Evolutionary conservation across 2,888 invertebrate species (phyloP).

Genomic region (Plemyria rubiginata): DNA sequence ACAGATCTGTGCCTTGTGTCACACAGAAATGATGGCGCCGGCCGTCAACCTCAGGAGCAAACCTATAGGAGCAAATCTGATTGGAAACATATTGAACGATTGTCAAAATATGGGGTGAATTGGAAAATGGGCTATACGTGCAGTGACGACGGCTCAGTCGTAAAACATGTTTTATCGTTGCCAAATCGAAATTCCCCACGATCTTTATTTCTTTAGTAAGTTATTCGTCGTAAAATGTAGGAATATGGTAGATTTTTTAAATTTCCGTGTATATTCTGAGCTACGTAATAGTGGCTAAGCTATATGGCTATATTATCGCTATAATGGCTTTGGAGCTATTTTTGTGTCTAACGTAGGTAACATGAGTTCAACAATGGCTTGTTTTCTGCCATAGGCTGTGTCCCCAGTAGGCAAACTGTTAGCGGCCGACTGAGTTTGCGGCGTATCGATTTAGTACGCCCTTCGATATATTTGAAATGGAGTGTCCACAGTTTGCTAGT

Average conservation of each 20-base stretch:
- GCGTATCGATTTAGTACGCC: too few relatives aligned
- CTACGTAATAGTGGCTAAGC: too few relatives aligned
- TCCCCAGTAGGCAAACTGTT: too few relatives aligned
- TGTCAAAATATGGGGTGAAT: slow-evolving; percentile 44
- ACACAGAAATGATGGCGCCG: slow-evolving; percentile 34
- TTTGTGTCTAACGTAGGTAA: background rate
- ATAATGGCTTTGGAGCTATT: background rate
- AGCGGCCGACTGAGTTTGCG: too few relatives aligned
- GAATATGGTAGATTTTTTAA: too few relatives aligned
- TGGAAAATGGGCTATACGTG: slow-evolving; percentile 41
- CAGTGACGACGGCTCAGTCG: slow-evolving; percentile 25
- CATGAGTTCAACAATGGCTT: background rate
- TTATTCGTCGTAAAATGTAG: slow-evolving; percentile 36
- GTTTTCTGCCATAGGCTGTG: background rate
- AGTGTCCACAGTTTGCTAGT: too few relatives aligned
- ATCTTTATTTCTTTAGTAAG: slow-evolving; percentile 39
- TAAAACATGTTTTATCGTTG: slow-evolving; percentile 41
- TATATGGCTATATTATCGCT: too few relatives aligned
- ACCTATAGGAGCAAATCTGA: slow-evolving; percentile 39
- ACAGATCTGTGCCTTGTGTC: background rate
- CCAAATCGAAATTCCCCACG: slow-evolving; percentile 34
- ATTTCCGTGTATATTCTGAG: background rate
- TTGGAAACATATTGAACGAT: slow-evolving; percentile 46
- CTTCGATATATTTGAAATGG: too few relatives aligned
- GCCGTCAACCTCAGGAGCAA: slow-evolving; percentile 38